A percentile compares a stretch with the other conserved stretches of the same genome.
Evolutionary conservation across 2,797 vertebrate genomes (phyloP).

Genomic region (Anniella stebbinsi): DNA sequence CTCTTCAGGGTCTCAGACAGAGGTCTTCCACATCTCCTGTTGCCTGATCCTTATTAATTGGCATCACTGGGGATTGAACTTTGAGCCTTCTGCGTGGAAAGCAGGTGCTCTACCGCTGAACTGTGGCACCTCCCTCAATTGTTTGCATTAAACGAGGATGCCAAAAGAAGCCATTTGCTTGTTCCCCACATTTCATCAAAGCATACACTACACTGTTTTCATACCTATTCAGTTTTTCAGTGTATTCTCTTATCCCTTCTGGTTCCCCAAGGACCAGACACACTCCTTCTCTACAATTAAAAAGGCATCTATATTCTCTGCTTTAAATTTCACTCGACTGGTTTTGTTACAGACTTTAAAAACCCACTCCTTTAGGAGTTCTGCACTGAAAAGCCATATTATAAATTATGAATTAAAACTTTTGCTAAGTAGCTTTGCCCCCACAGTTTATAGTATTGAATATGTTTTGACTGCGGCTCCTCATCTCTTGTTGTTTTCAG

Average conservation of each 20-base stretch:
- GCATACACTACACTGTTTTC: background rate
- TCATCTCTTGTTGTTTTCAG: conserved; percentile 65
- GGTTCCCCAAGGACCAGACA: background rate
- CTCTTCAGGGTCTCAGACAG: background rate
- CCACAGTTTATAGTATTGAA: conserved; percentile 28
- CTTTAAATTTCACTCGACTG: background rate
- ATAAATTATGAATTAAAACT: conserved; percentile 33
- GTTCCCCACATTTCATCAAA: background rate
- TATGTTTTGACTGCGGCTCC: conserved; percentile 29
- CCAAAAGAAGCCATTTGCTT: background rate
- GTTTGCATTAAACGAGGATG: background rate
- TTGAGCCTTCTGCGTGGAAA: background rate
- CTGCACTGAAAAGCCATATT: background rate
- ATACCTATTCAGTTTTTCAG: background rate
- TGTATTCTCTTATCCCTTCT: background rate
- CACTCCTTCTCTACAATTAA: background rate
- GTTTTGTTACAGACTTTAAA: conserved; percentile 6
- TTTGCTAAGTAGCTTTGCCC: conserved; percentile 14
- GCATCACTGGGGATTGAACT: background rate
- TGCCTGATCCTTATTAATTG: background rate
- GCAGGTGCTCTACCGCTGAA: background rate
- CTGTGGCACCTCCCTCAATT: background rate
- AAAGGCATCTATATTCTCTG: background rate
- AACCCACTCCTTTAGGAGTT: background rate
- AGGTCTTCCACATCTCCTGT: background rate